phyloP scores from a whole-genome alignment of 1,140 invertebrate genomes.

The Rhopalosiphum maidis region DNA sequence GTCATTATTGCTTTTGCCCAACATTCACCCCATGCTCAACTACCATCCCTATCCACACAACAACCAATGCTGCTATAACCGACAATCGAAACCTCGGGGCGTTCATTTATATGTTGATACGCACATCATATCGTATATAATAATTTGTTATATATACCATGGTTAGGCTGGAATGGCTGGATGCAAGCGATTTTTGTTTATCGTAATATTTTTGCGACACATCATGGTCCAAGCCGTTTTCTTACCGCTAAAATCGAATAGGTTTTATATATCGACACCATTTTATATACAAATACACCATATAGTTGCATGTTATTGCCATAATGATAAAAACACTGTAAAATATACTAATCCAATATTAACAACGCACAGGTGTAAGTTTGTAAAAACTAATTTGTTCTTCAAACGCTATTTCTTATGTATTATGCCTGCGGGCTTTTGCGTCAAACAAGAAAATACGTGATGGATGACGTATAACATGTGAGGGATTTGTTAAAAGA shows the following conservation, averaged over 20 bases:
- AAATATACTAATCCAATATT: neutral
- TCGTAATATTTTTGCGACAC: neutral
- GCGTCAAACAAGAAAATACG: neutral
- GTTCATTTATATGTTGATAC: neutral
- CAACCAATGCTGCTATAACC: neutral
- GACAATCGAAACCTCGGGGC: neutral
- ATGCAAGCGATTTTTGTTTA: neutral
- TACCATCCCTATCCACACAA: neutral
- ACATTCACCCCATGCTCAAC: neutral
- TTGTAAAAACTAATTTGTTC: neutral
- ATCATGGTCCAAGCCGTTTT: neutral
- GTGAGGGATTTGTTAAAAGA: neutral
- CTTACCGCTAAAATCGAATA: neutral
- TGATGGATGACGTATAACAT: neutral
- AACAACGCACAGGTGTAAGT: neutral
- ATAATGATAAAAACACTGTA: neutral
- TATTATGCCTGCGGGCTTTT: neutral
- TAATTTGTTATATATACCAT: neutral
- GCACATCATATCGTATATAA: neutral
- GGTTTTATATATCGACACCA: neutral
- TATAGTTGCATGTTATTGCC: neutral
- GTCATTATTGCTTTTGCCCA: conserved; percentile 52
- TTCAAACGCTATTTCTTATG: neutral
- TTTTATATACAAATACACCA: neutral
- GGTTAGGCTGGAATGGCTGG: too few relatives aligned